Conservation (phyloP, 2,797 vertebrate species). For the Sarcophilus harrisii region DNA sequence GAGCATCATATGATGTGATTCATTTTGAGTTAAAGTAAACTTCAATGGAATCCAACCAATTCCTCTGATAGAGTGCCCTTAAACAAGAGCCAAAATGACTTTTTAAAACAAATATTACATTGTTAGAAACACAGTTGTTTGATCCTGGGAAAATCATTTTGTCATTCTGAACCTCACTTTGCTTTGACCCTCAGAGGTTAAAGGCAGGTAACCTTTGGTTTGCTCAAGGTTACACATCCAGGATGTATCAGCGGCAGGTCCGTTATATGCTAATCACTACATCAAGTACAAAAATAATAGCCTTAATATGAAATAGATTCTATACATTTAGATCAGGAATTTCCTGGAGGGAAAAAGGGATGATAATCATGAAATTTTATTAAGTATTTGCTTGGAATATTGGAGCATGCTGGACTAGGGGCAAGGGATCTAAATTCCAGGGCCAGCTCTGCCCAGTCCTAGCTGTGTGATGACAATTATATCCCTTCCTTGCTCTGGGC, state of each 20-base stretch:
- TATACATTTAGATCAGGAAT: not conserved
- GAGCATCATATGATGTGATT: not conserved
- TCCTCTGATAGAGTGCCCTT: not conserved
- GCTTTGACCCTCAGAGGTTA: not conserved
- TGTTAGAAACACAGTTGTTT: not conserved
- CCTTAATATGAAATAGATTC: not conserved
- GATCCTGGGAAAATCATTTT: not conserved
- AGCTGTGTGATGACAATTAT: not conserved
- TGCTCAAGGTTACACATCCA: not conserved
- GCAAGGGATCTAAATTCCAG: not conserved
- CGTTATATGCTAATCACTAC: not conserved
- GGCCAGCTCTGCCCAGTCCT: fast-evolving
- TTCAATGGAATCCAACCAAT: not conserved
- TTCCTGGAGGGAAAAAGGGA: not conserved
- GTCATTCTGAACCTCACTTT: not conserved
- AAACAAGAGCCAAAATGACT: not conserved
- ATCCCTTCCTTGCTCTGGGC: not conserved
- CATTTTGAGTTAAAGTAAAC: not conserved
- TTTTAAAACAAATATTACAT: not conserved
- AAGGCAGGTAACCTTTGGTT: not conserved
- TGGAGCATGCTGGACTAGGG: not conserved
- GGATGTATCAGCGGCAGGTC: not conserved
- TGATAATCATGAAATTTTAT: not conserved
- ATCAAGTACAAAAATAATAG: not conserved
- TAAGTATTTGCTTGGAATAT: not conserved